These are phyloP conservation scores for Pituophis catenifer DNA, from an alignment of 2,113 vertebrate genomes.

Conservation along the genomic window DNA sequence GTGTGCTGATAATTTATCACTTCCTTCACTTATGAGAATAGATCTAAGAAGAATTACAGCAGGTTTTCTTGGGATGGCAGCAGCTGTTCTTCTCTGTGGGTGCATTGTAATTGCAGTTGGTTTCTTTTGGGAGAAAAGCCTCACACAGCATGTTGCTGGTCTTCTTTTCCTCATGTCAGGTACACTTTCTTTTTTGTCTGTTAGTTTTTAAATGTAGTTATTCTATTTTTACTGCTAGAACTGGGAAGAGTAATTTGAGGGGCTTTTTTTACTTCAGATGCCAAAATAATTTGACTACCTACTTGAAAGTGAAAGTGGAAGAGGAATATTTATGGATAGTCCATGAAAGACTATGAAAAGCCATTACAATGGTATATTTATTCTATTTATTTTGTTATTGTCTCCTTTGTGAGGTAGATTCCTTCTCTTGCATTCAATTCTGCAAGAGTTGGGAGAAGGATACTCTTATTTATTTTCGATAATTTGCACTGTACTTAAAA, in stretches of 20 bases:
- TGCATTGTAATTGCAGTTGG: constrained; percentile 77
- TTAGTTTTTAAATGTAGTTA: not conserved
- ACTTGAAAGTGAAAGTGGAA: not conserved
- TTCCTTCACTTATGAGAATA: constrained; percentile 49
- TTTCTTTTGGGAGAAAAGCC: constrained; percentile 85
- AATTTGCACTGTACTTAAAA: not conserved
- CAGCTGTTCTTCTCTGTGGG: constrained; percentile 79
- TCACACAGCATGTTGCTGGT: constrained; percentile 81
- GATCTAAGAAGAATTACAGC: constrained; percentile 80
- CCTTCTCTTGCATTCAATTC: not conserved
- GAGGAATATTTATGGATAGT: not conserved
- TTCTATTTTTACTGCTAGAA: not conserved
- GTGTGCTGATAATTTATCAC: not conserved
- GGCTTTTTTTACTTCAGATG: not conserved
- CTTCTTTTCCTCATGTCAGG: constrained; percentile 88
- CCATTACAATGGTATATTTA: not conserved
- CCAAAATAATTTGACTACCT: not conserved
- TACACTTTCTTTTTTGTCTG: constrained; percentile 28
- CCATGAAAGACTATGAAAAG: not conserved
- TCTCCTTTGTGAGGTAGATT: not conserved
- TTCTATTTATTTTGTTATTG: not conserved
- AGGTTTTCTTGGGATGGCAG: constrained; percentile 82
- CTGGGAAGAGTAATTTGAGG: not conserved
- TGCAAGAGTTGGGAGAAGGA: not conserved
- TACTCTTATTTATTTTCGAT: not conserved